Base-by-base conservation (phyloP, 2,113 vertebrate species). In the Scopus umbretta region DNA sequence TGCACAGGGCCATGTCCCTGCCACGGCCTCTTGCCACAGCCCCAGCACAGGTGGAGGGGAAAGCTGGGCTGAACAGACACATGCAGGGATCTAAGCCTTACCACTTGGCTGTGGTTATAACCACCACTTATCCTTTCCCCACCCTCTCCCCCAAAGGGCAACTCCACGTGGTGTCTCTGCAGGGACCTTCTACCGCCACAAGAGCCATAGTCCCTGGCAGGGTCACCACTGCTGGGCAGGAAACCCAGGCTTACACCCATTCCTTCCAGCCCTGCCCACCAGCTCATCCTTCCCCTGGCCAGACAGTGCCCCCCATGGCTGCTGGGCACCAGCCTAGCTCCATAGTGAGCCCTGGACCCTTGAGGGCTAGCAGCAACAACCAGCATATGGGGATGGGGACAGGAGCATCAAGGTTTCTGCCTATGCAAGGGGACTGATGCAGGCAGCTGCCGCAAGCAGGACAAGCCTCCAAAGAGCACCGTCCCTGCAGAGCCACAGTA, bases 81-180 rank as follows among this genome's bases (percentile, higher is more conserved):
- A 52, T 11, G 15, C 0, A 1, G 36, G 29, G 36, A 76, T 38
- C n/a, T 47, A n/a, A 0, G 0, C 27, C 56, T 90, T 75, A 22
- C 62, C 2, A 2, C 59, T 20, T 0, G 0, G 40, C 71, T 80
- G 38, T 1, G 1, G 23, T n/a, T 65, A 29, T 16, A 91, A 25
- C 12, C 55, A 36, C 30, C 10, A 5, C 34, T 86, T 73, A 18
- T 82, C 40, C 58, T 45, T 74, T 86, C 53, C 36, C 20, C 53
- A 82, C 17, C 7, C 36, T 43, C 21, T 43, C 25, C 26, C 32
- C 5, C 11, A 52, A 16, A 45, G 40, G n/a, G n/a, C 53, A 88
- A 27, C 16, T 36, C 47, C 6, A 3, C 1, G 0, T 9, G 16
- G 38, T 25, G 18, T 34, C n/a, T 55, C 40, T 27, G 63, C 36